Conservation (phyloP, 2,797 vertebrate genomes). For the Oreortyx pictus region DNA sequence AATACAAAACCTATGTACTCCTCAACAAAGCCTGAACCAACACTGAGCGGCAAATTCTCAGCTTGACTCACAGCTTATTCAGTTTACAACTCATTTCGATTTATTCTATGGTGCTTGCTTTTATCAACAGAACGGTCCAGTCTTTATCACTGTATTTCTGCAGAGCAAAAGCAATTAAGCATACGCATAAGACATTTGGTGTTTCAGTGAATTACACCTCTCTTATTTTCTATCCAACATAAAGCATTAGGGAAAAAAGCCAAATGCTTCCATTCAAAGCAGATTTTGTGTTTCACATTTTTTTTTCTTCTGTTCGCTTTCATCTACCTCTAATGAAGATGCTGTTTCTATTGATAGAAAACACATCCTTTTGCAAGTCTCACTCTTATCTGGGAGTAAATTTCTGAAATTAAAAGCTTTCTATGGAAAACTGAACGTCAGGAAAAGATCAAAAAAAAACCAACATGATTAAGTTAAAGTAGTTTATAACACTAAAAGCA, state of each 20-base stretch:
- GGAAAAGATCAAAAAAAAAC: background rate
- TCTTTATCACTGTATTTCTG: background rate
- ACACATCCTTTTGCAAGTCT: background rate
- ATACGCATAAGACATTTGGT: background rate
- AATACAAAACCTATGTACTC: background rate
- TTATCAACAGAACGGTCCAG: background rate
- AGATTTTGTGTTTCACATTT: background rate
- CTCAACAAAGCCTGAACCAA: background rate
- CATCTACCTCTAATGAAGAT: background rate
- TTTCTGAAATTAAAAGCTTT: constrained; percentile 40
- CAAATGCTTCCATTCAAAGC: background rate
- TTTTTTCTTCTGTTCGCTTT: background rate
- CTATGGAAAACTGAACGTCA: background rate
- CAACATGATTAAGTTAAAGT: background rate
- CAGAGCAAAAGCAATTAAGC: constrained; percentile 38
- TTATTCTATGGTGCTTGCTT: background rate
- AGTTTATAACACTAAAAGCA: background rate
- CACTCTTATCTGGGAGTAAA: background rate
- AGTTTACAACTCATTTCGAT: background rate
- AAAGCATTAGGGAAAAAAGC: background rate
- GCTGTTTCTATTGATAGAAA: background rate
- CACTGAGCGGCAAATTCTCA: background rate
- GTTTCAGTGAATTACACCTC: background rate
- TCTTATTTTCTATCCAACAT: background rate
- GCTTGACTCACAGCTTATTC: background rate